Evolutionary conservation across 1,140 invertebrate genomes (phyloP).

Genomic region (Subanguina moxae): DNA sequence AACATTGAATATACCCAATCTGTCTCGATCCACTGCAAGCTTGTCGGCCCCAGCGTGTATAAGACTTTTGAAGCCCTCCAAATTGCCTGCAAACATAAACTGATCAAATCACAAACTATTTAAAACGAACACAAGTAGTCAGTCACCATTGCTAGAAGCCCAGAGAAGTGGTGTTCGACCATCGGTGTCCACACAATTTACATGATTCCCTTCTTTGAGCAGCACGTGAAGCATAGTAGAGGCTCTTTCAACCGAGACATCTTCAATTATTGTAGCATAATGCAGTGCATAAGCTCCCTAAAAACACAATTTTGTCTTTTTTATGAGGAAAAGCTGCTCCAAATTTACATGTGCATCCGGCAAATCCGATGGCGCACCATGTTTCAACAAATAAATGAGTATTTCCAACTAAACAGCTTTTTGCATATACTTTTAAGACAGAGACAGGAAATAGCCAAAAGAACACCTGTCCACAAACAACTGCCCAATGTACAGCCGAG

Average conservation of each 20-base stretch:
- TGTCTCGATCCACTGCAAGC: conserved; percentile 73
- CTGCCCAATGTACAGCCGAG: conserved; percentile 92
- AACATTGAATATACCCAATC: conserved; percentile 55
- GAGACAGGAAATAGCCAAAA: no score
- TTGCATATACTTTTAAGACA: no score
- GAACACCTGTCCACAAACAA: conserved; percentile 62
- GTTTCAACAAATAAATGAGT: conserved; percentile 75
- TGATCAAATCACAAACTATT: no score
- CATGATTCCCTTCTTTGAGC: conserved; percentile 71
- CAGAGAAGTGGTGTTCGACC: conserved; percentile 86
- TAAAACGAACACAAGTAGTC: no score
- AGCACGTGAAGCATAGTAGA: conserved; percentile 78
- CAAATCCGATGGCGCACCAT: conserved; percentile 76
- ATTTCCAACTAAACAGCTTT: conserved; percentile 67
- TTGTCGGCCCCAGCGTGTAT: conserved; percentile 77
- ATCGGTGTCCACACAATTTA: conserved; percentile 81
- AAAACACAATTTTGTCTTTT: conserved; percentile 60
- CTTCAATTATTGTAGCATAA: conserved; percentile 83
- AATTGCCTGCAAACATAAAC: conserved; percentile 66
- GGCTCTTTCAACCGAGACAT: conserved; percentile 61
- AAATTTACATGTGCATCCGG: conserved; percentile 66
- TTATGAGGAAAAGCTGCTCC: background rate
- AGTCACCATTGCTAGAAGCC: conserved; percentile 84
- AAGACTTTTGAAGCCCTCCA: conserved; percentile 79
- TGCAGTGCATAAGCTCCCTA: conserved; percentile 90